Evolutionary conservation across 2,888 invertebrate genomes (phyloP).

Genomic region (Netelia fuscicornis): DNA sequence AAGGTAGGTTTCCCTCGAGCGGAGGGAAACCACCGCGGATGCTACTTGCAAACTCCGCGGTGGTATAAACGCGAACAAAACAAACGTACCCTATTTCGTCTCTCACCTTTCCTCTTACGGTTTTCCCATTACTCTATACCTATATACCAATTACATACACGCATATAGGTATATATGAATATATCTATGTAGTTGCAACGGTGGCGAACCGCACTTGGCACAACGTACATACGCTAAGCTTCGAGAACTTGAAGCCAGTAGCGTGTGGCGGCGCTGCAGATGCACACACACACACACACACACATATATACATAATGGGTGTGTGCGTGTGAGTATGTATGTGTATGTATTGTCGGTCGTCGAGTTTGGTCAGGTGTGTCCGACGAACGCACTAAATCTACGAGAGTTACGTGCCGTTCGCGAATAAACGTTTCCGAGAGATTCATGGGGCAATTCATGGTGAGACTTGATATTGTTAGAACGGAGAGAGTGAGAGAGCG

Average conservation of each 20-base stretch:
- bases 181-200: neutral
- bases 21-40: neutral
- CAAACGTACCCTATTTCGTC: conserved; percentile 47
- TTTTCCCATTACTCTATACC: conserved; percentile 22
- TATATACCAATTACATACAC: conserved; percentile 8
- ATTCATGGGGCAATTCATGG: conserved; percentile 79
- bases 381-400: conserved; percentile 79
- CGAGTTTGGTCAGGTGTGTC: conserved; percentile 77
- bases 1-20: conserved; percentile 3
- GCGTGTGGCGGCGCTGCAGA: neutral
- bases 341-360: conserved; percentile 54
- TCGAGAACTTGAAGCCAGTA: conserved; percentile 26
- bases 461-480: conserved; percentile 78
- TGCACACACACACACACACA: neutral
- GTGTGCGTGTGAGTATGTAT: neutral
- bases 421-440: conserved; percentile 77
- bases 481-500: conserved; percentile 44
- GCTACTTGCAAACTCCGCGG: conserved; percentile 4
- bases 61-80: conserved; percentile 24
- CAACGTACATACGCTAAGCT: conserved; percentile 8
- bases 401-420: conserved; percentile 78
- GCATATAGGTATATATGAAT: neutral
- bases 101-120: conserved; percentile 64
- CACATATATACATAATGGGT: neutral
- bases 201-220: conserved; percentile 1